Evolutionary conservation across 2,113 vertebrate species (phyloP).

Genomic region (Lepisosteus osseus): DNA sequence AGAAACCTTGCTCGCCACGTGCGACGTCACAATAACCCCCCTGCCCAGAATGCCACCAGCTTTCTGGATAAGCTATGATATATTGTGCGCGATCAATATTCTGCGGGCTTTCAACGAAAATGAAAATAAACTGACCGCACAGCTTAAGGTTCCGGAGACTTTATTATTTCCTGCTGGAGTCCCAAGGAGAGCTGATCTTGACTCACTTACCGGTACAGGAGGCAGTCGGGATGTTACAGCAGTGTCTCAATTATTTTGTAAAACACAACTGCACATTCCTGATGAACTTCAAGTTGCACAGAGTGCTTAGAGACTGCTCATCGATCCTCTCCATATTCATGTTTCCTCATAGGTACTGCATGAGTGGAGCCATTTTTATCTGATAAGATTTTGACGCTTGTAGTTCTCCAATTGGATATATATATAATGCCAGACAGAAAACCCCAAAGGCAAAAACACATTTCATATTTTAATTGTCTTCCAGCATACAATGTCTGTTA

Average conservation of each 20-base stretch:
- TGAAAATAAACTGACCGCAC: neutral
- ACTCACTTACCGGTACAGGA: neutral
- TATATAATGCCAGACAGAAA: neutral
- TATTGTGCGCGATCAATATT: constrained; percentile 13
- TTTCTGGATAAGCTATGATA: constrained; percentile 12
- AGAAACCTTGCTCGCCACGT: neutral
- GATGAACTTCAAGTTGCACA: too few species aligned
- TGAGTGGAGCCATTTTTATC: neutral
- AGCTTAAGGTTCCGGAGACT: neutral
- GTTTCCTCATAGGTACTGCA: neutral
- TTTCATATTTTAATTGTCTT: neutral
- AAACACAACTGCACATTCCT: neutral
- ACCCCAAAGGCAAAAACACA: neutral
- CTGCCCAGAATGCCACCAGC: neutral
- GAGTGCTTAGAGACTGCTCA: too few species aligned
- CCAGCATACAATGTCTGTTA: too few species aligned
- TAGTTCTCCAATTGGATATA: neutral
- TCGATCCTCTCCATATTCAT: neutral
- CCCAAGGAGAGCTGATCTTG: too few species aligned
- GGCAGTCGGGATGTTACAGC: neutral
- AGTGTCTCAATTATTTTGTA: neutral
- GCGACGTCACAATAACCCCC: neutral
- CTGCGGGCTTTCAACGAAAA: neutral
- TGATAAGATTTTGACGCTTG: neutral
- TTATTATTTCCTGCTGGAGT: neutral